Base-by-base conservation (phyloP, 2,797 vertebrate genomes). In the Tauraco hartlaubi region DNA sequence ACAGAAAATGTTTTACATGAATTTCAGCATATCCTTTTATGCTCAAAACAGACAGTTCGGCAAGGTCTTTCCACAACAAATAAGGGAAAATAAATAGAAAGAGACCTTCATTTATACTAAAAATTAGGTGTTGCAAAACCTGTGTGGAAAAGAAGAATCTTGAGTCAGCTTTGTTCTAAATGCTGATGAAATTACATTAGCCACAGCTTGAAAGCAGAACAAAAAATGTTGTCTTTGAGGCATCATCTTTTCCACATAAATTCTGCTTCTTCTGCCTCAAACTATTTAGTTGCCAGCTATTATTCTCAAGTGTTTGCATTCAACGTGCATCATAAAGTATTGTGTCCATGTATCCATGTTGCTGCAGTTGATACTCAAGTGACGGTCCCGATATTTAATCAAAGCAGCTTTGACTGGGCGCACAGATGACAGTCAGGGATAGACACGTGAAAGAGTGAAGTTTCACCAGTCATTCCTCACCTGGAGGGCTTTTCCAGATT, bases 71-170 rank as follows among this genome's bases (percentile, higher is more conserved):
- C 69, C 92, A 59, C 52, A 85, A 64, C 64, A 84, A 87, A 91
- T 90, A 95, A 96, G 43, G 52, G 43, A 74, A 88, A 96, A 95
- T 55, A 94, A 95, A 91, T 80, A 83, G 81, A 94, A 54, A 61
- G 78, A 90, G 58, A 63, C 69, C 71, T 96, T 95, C 46, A 79
- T 94, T 77, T 95, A 61, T 75, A 63, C 48, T 86, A 67, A 75
- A 71, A n/a, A 39, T 86, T 94, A 72, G 51, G 33, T 83, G n/a
- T 25, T 84, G 88, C 74, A 92, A 94, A 93, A 92, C 75, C 62
- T 89, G 15, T 20, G 21, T 72, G 75, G 68, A 80, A 91, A 84
- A 39, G 59, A 81, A 83, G 67, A 87, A 20, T 95, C 93, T 96
- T 77, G 85, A 90, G 62, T 90, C 44, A 72, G 31, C 52, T 95